Base-by-base conservation (phyloP, 1,140 invertebrate genomes). In the honey bee (Apis mellifera) region DNA sequence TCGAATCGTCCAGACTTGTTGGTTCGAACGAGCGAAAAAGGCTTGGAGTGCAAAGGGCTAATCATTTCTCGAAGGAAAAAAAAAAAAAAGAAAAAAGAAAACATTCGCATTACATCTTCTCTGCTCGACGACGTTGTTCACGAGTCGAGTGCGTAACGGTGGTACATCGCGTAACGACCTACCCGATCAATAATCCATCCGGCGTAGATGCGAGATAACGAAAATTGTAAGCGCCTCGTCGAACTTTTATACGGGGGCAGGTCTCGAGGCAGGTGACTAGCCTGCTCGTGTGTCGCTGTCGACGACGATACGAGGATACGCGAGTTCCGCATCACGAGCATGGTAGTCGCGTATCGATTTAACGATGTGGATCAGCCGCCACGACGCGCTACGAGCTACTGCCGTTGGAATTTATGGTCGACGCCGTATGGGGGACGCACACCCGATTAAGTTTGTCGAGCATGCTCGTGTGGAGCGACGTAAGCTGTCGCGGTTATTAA, bases 111-210 rank as follows among this genome's bases (percentile, higher is more conserved):
- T 42, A 42, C 32, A 7, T 42, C 32, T 42, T 0, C 32, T 42
- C 32, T 5, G 32, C 15, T 13, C 52, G 55, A 57, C 15, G 55
- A 5, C 15, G 19, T 57, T 17, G 17, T 55, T 71, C 72, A 64
- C n/a, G 60, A 26, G 81, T 17, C 23, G 32, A 57, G 32, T 70
- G 62, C 73, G 59, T 71, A 76, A 79, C 55, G 62, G n/a, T n/a
- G n/a, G n/a, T n/a, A n/a, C n/a, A n/a, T n/a, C n/a, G 62, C 73
- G 59, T 71, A 76, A 79, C 55, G 62, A 26, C 62, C 60, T 23
- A 86, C 74, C 57, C 80, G 88, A 87, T 90, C 89, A 68, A 89
- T 90, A 89, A 87, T 78, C 82, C 64, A 90, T 90, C 77, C 70
- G 48, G 70, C 69, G 57, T 69, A 65, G 88, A 88, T 87, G 68